Conservation (phyloP, 2,888 invertebrate species). For the Shargacucullia verbasci region DNA sequence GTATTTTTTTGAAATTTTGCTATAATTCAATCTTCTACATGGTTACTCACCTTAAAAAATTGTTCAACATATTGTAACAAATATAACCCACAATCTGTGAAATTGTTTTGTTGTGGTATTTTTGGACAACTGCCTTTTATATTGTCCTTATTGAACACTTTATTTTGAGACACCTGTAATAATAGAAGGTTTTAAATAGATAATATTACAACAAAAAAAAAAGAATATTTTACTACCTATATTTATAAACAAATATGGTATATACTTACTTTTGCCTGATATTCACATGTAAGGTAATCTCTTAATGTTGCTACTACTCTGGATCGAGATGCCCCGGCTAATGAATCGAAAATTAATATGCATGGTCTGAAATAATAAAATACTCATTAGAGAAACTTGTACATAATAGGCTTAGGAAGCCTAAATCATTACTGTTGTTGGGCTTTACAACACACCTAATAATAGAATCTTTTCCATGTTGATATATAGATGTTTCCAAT, state of each 20-base stretch:
- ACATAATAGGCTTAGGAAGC: not conserved
- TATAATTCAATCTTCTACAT: too few species aligned
- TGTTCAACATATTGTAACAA: slow-evolving; percentile 98
- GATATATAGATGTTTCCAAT: slow-evolving; percentile 33
- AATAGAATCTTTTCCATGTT: slow-evolving; percentile 45
- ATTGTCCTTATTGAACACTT: slow-evolving; percentile 93
- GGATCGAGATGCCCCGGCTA: slow-evolving; percentile 94
- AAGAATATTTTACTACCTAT: too few species aligned
- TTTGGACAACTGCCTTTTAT: slow-evolving; percentile 96
- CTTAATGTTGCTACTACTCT: slow-evolving; percentile 96
- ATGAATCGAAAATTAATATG: slow-evolving; percentile 98
- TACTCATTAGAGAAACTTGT: not conserved
- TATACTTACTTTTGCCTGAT: slow-evolving; percentile 91
- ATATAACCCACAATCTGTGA: slow-evolving; percentile 98
- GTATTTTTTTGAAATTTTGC: too few species aligned
- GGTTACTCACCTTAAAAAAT: slow-evolving; percentile 93
- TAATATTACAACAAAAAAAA: too few species aligned
- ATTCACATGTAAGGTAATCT: slow-evolving; percentile 97
- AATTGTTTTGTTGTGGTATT: slow-evolving; percentile 99
- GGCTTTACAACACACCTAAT: slow-evolving; percentile 46
- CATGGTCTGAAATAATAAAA: slow-evolving; percentile 92
- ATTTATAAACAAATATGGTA: not conserved
- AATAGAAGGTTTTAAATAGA: slow-evolving; percentile 21
- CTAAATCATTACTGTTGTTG: slow-evolving; percentile 1
- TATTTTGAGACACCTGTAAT: slow-evolving; percentile 88